phyloP scores from a whole-genome alignment of 2,797 vertebrate species.

The Gambelia wislizenii region DNA sequence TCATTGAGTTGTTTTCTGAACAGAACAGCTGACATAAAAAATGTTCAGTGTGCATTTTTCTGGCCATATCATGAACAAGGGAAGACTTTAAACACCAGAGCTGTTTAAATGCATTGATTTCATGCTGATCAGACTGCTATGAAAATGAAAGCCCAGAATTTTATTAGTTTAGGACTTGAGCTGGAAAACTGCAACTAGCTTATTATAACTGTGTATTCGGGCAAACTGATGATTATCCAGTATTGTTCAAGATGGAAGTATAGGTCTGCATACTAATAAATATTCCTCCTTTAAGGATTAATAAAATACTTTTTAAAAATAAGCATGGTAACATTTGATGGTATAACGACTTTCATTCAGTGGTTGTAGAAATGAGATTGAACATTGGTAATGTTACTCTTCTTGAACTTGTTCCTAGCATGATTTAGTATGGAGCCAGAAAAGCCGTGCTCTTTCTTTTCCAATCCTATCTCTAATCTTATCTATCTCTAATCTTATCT shows the following conservation, averaged over 20 bases:
- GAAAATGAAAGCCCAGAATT: conserved; percentile 20
- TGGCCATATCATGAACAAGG: conserved; percentile 43
- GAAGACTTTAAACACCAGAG: background rate
- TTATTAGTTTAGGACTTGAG: conserved; percentile 33
- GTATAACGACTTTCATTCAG: background rate
- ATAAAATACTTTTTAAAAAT: conserved; percentile 79
- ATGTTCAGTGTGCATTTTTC: conserved; percentile 60
- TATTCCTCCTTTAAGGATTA: conserved; percentile 72
- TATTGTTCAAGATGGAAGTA: conserved; percentile 51
- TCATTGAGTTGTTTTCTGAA: conserved; percentile 38
- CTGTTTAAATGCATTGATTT: background rate
- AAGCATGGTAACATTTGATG: conserved; percentile 32
- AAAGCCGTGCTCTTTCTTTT: background rate
- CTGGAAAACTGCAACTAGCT: conserved; percentile 24
- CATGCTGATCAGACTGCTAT: background rate
- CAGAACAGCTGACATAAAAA: conserved; percentile 25
- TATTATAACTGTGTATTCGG: conserved; percentile 46
- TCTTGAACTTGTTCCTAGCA: background rate
- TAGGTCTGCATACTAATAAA: conserved; percentile 77
- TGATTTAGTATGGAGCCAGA: background rate
- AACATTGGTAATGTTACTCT: background rate
- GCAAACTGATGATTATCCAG: conserved; percentile 72
- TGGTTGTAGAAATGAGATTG: background rate
- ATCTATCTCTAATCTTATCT: too few species aligned
- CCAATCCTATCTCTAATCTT: background rate